phyloP scores from a whole-genome alignment of 2,888 invertebrate species.

The Pantelozetes paolii region DNA sequence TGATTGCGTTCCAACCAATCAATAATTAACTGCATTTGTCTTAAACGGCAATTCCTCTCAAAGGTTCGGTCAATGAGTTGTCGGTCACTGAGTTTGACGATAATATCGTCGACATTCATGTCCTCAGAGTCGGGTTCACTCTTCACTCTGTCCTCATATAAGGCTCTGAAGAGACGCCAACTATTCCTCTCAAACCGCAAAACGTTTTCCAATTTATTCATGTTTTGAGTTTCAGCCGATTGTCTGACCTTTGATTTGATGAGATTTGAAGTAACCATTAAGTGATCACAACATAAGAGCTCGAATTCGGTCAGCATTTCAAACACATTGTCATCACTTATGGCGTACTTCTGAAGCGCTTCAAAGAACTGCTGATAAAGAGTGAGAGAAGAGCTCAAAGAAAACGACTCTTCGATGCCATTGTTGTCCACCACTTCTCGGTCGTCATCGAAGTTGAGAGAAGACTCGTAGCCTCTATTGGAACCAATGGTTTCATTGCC shows the following conservation, averaged over 20 bases:
- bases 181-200: constrained; percentile 78
- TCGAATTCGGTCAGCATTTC: constrained; percentile 63
- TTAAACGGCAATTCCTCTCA: constrained; percentile 58
- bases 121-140: constrained; percentile 48
- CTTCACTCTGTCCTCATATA: constrained; percentile 73
- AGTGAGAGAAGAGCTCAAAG: constrained; percentile 3
- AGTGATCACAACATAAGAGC: constrained; percentile 62
- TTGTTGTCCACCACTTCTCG: background rate
- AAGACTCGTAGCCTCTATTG: background rate
- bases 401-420: background rate
- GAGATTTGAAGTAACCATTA: constrained; percentile 58
- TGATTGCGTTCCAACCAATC: constrained; percentile 89
- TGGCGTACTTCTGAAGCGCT: constrained; percentile 9
- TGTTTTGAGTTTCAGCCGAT: background rate
- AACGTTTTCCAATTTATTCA: constrained; percentile 43
- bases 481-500: background rate
- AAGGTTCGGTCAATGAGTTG: constrained; percentile 60
- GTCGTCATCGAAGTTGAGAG: background rate
- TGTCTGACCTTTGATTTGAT: constrained; percentile 48
- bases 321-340: constrained; percentile 55
- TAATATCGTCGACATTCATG: constrained; percentile 38
- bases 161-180: constrained; percentile 75
- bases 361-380: constrained; percentile 30
- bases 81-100: constrained; percentile 59
- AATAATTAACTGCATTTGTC: constrained; percentile 69